These are phyloP conservation scores for Stomatorhinus walkeri DNA, from an alignment of 2,797 vertebrate species.

Conservation along the genomic window DNA sequence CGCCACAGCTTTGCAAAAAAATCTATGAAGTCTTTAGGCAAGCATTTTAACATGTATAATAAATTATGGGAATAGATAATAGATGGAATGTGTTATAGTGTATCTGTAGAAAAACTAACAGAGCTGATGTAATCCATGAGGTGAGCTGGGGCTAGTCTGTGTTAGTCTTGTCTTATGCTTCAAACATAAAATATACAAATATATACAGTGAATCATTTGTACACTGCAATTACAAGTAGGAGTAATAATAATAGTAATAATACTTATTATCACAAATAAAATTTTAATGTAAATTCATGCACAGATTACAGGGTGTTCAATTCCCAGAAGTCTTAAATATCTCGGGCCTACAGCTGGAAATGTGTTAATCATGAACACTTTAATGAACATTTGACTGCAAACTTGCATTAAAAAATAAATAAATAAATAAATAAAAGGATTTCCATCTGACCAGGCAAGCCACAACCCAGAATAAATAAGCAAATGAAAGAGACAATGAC, in stretches of 20 bases:
- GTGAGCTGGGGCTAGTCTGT: too few species aligned
- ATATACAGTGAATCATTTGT: not conserved
- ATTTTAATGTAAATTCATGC: not conserved
- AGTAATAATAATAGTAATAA: not conserved
- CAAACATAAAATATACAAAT: not conserved
- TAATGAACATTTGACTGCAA: not conserved
- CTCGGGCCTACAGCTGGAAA: not conserved
- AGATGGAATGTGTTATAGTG: not conserved
- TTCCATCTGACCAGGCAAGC: not conserved
- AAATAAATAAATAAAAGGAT: not conserved
- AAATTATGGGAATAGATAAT: conserved; percentile 1
- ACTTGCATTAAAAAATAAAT: not conserved
- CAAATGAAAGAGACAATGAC: not conserved
- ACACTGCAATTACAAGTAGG: not conserved
- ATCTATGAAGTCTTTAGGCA: conserved; percentile 9
- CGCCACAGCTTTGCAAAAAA: not conserved
- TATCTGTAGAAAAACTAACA: not conserved
- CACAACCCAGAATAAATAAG: not conserved
- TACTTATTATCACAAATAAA: not conserved
- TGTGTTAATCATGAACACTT: not conserved
- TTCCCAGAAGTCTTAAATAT: not conserved
- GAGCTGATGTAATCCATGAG: not conserved
- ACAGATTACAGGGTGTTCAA: not conserved
- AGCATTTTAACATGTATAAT: conserved; percentile 8
- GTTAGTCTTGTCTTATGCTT: not conserved